Evolutionary conservation across 1,140 invertebrate species (phyloP), one percentile per base, ranked within the genome.

Genomic region (Sminthurinus signatus): DNA sequence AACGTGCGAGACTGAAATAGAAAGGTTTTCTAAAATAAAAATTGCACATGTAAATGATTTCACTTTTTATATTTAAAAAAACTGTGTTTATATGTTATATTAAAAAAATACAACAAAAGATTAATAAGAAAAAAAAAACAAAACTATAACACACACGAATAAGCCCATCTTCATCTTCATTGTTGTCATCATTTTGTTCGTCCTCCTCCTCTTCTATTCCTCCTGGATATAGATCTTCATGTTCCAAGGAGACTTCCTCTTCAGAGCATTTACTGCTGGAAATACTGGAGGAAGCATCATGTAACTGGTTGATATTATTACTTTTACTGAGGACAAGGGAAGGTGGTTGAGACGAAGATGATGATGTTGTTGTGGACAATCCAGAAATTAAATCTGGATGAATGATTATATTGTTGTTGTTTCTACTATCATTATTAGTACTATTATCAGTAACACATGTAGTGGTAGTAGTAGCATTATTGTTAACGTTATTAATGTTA

Each of bases 351-450:
- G 29, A 54, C 12, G 29, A 12, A 23, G 29, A 15, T 3, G 25
- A 54, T 32, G 51, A 31, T 12, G 51, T 25, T 10, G 51, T 27
- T 8, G 23, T 12, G n/a, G 23, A 8, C 50, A 48, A 10, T n/a
- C 23, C 54, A 27, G 54, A 56, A 28, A 56, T 31, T 5, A 56
- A 31, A 39, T 56, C 32, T 12, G 54, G 54, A 23, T 56, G 54
- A 39, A 42, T 39, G 32, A 39, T 56, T 39, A 56, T 12, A 56
- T 56, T 15, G 15, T 36, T 15, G 32, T 36, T 36, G 15, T 36
- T 36, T 15, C 15, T 36, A 36, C 32, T 36, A 36, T n/a, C n/a
- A n/a, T 36, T 36, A 15, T 36, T 5, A 15, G 32, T 36, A 15
- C 32, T 36, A 15, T 36, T 36, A 36, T 8, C 32, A 36, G 5